Evolutionary conservation across 2,797 vertebrate species (phyloP), one percentile per base, ranked within the genome.

Genomic region (Pseudochaenichthys georgianus): DNA sequence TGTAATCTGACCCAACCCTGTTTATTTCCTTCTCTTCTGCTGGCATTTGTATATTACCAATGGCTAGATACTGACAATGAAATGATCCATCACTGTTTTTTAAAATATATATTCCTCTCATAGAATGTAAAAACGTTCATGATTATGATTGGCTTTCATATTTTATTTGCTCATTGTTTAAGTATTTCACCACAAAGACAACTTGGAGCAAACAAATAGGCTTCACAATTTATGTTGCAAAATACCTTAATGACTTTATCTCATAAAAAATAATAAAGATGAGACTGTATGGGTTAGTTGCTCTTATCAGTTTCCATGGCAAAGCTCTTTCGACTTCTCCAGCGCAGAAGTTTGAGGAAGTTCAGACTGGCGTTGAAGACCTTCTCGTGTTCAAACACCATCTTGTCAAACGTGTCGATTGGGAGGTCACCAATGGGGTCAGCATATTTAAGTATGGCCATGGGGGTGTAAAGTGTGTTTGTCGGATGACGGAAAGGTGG

Each of bases 401-500:
- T 95, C 86, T 96, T 96, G 90, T 97, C 96, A 92, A 97, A 97
- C 10, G 89, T 96, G 43, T 97, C 96, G 12, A 97, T 96, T 7
- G 96, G 94, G 31, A 97, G 94, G 74, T 97, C 96, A n/a, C 96
- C 96, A 1, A 90, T 95, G 17, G 96, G 96, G 83, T 97, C 96
- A 2, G 95, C 96, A 0, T 96, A 96, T 78, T 96, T 97, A 13
- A 97, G 92, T 1, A 96, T 96, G 74, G 96, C 96, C 95, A 97
- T 95, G 0, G 96, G 96, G 8, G 96, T 96, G 81, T 96, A 97
- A 31, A 96, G 81, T 0, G 85, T 91, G 81, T 97, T 97, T 5
- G 96, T 97, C 92, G 97, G 96, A 78, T 97, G 96, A 51, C 96
- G 96, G 82, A 97, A 97, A 42, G 96, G 96, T 7, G 96, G 96